Conservation (phyloP, 2,113 vertebrate species). For the Odontesthes bonariensis region DNA sequence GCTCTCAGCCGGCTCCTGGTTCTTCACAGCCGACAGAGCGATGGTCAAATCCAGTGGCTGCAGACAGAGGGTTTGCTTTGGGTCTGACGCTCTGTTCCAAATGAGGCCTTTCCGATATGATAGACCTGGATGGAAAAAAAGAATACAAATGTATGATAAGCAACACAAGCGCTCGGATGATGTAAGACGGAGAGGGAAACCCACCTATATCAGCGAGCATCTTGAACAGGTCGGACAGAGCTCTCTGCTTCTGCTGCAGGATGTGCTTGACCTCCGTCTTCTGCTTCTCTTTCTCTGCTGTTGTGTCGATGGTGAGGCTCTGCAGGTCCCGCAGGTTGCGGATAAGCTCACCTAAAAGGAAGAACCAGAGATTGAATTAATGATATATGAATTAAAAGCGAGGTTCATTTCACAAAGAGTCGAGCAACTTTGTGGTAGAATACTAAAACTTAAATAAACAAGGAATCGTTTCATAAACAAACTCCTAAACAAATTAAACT, state of each 20-base stretch:
- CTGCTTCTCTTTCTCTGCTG: constrained; percentile 91
- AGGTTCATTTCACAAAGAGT: too few species aligned
- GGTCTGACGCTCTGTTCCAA: constrained; percentile 85
- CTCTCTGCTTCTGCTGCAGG: constrained; percentile 95
- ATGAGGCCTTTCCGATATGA: constrained; percentile 93
- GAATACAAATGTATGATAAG: too few species aligned
- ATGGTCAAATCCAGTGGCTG: constrained; percentile 87
- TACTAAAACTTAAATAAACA: too few species aligned
- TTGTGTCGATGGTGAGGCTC: constrained; percentile 83
- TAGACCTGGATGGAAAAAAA: constrained; percentile 83
- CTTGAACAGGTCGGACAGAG: constrained; percentile 94
- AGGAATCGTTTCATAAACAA: too few species aligned
- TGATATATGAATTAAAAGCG: too few species aligned
- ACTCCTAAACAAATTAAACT: too few species aligned
- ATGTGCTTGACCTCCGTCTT: constrained; percentile 93
- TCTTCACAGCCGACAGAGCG: constrained; percentile 77
- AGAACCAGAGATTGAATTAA: neutral
- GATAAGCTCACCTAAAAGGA: constrained; percentile 87
- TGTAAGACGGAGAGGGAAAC: neutral
- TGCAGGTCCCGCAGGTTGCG: constrained; percentile 88
- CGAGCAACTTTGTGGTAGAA: too few species aligned
- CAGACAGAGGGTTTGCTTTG: constrained; percentile 85
- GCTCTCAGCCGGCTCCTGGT: constrained; percentile 74
- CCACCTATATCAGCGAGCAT: constrained; percentile 85
- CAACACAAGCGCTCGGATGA: neutral